Evolutionary conservation across 2,113 vertebrate species (phyloP).

Genomic region (Callorhinus ursinus): DNA sequence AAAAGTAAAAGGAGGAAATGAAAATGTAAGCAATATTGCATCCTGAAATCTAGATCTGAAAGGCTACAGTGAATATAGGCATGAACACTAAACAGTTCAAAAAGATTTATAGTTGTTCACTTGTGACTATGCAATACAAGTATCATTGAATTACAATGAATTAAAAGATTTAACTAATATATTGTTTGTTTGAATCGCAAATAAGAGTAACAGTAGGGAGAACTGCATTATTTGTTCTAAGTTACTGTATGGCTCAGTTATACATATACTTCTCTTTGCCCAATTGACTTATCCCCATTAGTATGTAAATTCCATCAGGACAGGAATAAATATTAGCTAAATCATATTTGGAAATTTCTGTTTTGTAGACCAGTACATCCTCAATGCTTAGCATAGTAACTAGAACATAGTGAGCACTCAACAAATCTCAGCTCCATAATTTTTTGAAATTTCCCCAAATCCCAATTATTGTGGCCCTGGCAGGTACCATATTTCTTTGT

Average conservation of each 20-base stretch:
- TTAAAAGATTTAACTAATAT: conserved; percentile 11
- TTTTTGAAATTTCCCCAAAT: conserved; percentile 22
- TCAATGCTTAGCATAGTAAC: not conserved
- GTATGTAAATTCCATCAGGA: not conserved
- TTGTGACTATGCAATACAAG: conserved; percentile 23
- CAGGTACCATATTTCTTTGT: not conserved
- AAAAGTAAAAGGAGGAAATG: not conserved
- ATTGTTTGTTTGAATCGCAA: conserved; percentile 19
- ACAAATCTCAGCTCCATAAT: not conserved
- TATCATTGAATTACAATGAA: not conserved
- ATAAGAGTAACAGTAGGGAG: not conserved
- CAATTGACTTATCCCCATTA: not conserved
- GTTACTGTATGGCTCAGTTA: not conserved
- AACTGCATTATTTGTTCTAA: not conserved
- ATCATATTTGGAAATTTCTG: not conserved
- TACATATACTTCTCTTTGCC: not conserved
- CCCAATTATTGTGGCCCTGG: not conserved
- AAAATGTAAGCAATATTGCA: conserved; percentile 31
- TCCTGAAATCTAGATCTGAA: not conserved
- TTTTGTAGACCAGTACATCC: not conserved
- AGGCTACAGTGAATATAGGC: not conserved
- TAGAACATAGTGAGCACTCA: not conserved
- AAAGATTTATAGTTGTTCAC: conserved; percentile 36
- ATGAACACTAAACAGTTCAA: not conserved
- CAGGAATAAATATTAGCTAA: not conserved